Evolutionary conservation across 2,797 vertebrate species (phyloP), one percentile per base, ranked within the genome.

Genomic region (Prunella strophiata): DNA sequence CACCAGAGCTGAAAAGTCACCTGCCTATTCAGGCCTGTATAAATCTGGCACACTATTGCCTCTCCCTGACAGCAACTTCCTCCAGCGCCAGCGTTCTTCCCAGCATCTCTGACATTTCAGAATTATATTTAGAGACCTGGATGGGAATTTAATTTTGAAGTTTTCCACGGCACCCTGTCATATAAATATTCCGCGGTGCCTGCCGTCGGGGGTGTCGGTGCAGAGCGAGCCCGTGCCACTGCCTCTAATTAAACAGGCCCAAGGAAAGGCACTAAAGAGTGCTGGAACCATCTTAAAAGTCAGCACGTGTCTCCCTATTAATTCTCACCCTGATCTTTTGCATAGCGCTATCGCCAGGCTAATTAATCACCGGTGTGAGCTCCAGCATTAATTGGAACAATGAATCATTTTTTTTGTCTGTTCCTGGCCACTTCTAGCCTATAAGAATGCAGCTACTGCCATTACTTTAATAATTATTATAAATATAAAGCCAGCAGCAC

Each of bases 361-460:
- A 95, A 96, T 97, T 95, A 94, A 95, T 97, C 95, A 96, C 79
- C 77, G 61, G 89, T 93, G 88, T 73, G 76, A 93, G 85, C 88
- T 93, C 34, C 36, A 91, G 78, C 80, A 63, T 83, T 97, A 97
- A 96, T 95, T 96, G 95, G 74, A 86, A 94, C 93, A 82, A 86
- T 96, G 91, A 94, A 95, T 96, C 93, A 3, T 20, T 78, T 79
- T 68, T 67, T 79, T 66, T 16, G 48, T 30, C 74, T 59, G 27
- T 65, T 68, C 74, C 67, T 42, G 83, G 76, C 82, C 70, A 82
- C 87, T 87, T 74, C 54, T 52, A 77, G 74, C 88, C 91, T 87
- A 66, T 76, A 55, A 71, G 67, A 94, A 93, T 38, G 77, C 65
- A 70, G 71, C 71, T 91, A 21, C 50, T 87, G 77, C 71, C 21